Evolutionary conservation across 2,888 invertebrate species (phyloP), one percentile per base, ranked within the genome.

Genomic region (Yponomeuta malinellus): DNA sequence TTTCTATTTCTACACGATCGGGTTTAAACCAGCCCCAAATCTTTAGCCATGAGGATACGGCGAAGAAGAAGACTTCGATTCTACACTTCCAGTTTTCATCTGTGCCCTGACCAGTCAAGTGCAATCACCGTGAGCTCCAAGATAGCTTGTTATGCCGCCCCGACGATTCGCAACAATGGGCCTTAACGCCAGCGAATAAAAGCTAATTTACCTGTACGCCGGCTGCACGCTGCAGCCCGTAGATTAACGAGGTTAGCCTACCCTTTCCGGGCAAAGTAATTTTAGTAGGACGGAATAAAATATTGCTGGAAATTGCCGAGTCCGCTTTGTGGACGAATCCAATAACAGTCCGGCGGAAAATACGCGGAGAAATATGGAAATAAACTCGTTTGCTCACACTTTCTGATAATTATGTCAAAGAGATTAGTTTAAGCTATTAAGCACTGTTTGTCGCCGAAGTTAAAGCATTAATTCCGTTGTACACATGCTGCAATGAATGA

Each of bases 111-210:
- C 0, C 52, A 59, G 52, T 15, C 52, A 59, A 59, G 52, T 59
- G 52, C 52, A 59, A 59, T 59, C 52, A 59, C 52, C 52, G 52
- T 59, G 74, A 72, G 71, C 73, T 74, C 79, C 78, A 75, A 81
- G 82, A 80, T 75, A 74, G 77, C 81, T 85, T 80, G 82, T 82
- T 81, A 79, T 77, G 74, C 74, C 72, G 52, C 67, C 71, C 48
- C 48, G 31, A 2, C 37, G 23, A 71, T 73, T 72, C 73, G 52
- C 72, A 23, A 78, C 79, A 76, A 71, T 71, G 72, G 70, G 63
- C 77, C 72, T 72, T 81, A 78, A 72, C 48, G 5, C 70, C 9
- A 8, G 48, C 15, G 29, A 4, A 29, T 33, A 59, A 65, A 65
- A 31, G 65, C 65, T 31, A 29, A 29, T 31, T 65, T 65, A 31